Evolutionary conservation across 2,113 vertebrate species (phyloP), one percentile per base, ranked within the genome.

Genomic region (Lepidothrix coronata): DNA sequence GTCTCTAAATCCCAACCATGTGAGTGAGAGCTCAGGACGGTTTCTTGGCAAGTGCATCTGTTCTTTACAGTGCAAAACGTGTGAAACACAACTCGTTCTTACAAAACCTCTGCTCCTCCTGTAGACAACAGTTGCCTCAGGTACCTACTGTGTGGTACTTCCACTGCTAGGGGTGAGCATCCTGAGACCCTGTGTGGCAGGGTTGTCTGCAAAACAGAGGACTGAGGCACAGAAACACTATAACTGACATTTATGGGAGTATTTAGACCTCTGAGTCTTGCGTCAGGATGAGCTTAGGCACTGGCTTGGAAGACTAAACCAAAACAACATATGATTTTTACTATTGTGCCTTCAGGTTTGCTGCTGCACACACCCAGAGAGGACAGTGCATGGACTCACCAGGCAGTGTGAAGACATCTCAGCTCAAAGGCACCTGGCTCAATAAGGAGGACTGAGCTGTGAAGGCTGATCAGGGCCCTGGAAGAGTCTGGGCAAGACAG

Each of bases 1-100:
- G 83, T 95, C 68, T 31, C 72, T 95, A 97, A 97, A 98, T 97
- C 96, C 95, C 89, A 95, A 62, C 3, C 33, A 65, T 71, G 59
- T 4, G 70, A 95, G 44, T 67, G 74, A 95, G 92, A 95, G 91
- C 93, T 97, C 94, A 95, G 87, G 86, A 93, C 46, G 66, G 57
- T 79, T 83, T 87, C 63, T 63, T 96, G 59, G 72, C 44, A 61
- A 93, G 68, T 49, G 25, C 21, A 30, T 37, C 19, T 73, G 54
- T 24, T 86, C 44, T 61, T 93, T 85, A 28, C 9, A 31, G 43
- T 14, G 15, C 27, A 58, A 78, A 83, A 87, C 37, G 15, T 44
- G 24, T 35, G 88, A 84, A 93, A 52, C 33, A 80, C 18, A 44
- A 33, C 39, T 72, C 35, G 5, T 33, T 80, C 63, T 91, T 48